phyloP scores from a whole-genome alignment of 2,797 vertebrate genomes.

The Galagoides demidoff region DNA sequence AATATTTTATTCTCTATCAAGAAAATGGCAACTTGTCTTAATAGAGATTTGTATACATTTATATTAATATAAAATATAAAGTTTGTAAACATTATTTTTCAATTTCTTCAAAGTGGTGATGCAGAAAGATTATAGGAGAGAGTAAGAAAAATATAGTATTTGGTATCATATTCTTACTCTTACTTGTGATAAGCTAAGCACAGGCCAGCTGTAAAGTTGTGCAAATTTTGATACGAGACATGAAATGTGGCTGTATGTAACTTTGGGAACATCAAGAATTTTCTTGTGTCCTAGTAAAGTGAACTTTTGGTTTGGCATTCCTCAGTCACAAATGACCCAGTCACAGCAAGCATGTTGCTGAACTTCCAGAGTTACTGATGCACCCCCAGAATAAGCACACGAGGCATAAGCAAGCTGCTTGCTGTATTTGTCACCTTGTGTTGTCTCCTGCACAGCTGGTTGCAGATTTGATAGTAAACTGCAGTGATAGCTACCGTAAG shows the following conservation, averaged over 20 bases:
- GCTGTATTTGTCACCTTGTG: background rate
- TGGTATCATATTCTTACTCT: background rate
- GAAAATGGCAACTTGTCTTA: background rate
- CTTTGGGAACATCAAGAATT: background rate
- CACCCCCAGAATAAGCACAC: background rate
- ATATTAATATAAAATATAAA: background rate
- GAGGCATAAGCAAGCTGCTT: background rate
- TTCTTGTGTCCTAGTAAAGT: background rate
- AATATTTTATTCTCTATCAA: background rate
- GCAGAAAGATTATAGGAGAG: background rate
- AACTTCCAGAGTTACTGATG: background rate
- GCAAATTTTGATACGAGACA: background rate
- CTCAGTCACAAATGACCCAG: background rate
- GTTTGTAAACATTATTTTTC: background rate
- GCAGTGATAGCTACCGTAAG: background rate
- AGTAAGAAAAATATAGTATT: background rate
- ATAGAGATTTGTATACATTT: background rate
- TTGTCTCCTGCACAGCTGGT: background rate
- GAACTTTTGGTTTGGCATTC: background rate
- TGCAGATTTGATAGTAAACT: background rate
- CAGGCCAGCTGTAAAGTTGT: background rate
- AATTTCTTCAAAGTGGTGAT: background rate
- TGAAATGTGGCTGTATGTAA: background rate
- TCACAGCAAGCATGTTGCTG: background rate
- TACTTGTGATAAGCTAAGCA: background rate